phyloP scores from a whole-genome alignment of 2,797 vertebrate genomes.

The Acanthiza pusilla region DNA sequence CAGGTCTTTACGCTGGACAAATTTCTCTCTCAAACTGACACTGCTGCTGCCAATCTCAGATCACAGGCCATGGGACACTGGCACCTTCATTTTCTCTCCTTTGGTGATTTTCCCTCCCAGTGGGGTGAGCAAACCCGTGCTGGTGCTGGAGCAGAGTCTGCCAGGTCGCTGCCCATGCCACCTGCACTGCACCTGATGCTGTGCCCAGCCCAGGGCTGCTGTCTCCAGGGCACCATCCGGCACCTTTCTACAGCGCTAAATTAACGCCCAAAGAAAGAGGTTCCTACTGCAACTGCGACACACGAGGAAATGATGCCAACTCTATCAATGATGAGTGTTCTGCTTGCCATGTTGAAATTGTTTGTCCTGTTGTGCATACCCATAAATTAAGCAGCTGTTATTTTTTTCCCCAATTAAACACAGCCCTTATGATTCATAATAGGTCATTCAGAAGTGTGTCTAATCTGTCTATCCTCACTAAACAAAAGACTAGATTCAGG shows the following conservation, averaged over 20 bases:
- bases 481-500: constrained; percentile 50
- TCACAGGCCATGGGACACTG: background rate
- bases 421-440: constrained; percentile 60
- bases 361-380: constrained; percentile 56
- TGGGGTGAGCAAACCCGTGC: background rate
- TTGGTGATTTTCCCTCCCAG: background rate
- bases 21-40: background rate
- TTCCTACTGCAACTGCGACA: constrained; percentile 31
- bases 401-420: constrained; percentile 48
- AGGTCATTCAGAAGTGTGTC: constrained; percentile 66
- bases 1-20: background rate
- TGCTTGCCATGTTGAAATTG: constrained; percentile 53
- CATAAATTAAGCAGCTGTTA: constrained; percentile 72
- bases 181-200: background rate
- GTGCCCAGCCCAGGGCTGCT: background rate
- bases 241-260: constrained; percentile 35
- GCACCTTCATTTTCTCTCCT: background rate
- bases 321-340: constrained; percentile 44
- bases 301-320: constrained; percentile 38
- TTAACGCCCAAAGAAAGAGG: constrained; percentile 49
- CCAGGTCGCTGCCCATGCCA: background rate
- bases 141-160: background rate
- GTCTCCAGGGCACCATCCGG: background rate
- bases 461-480: constrained; percentile 54
- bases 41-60: background rate